phyloP scores from a whole-genome alignment of 1,140 invertebrate genomes.

The Phenacoccus solenopsis region DNA sequence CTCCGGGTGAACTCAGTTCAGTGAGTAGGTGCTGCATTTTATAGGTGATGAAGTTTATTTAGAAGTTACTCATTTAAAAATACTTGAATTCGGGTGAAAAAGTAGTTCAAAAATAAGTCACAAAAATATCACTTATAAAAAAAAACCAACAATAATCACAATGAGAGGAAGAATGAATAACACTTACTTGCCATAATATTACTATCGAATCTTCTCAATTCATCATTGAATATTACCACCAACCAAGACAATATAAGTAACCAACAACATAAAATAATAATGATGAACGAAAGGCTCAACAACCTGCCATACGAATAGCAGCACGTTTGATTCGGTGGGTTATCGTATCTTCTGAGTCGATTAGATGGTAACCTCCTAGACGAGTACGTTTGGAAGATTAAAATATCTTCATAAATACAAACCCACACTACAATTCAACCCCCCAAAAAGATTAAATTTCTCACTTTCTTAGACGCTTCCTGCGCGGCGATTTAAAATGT shows the following conservation, averaged over 20 bases:
- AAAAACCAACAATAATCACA: not conserved
- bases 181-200: not conserved
- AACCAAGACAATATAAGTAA: not conserved
- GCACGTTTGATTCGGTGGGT: not conserved
- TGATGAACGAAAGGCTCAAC: not conserved
- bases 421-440: no score
- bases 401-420: no score
- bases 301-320: not conserved
- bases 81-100: no score
- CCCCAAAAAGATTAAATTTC: not conserved
- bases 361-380: not conserved
- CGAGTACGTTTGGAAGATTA: not conserved
- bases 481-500: not conserved
- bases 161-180: not conserved
- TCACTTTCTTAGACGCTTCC: slow-evolving; percentile 8
- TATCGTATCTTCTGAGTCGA: slow-evolving; percentile 4
- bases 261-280: slow-evolving; percentile 5
- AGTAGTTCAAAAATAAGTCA: no score
- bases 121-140: no score
- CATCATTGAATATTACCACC: not conserved
- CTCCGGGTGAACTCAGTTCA: no score
- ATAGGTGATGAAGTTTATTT: no score
- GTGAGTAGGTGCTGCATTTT: no score
- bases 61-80: no score
- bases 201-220: slow-evolving; percentile 8